Conservation (phyloP, 2,888 invertebrate genomes). For the Agrochola lychnidis region DNA sequence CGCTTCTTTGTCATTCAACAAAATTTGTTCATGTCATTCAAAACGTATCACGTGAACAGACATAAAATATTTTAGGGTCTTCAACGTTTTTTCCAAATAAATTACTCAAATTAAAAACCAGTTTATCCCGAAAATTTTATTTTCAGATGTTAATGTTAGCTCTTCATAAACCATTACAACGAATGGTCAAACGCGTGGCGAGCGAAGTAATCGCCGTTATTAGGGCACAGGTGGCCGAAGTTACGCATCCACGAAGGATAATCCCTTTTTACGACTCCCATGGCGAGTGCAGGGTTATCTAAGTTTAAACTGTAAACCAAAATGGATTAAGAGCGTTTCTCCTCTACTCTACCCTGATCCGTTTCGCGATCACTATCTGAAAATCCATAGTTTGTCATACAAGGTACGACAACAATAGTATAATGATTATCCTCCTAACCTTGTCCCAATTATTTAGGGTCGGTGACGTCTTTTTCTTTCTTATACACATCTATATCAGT, state of each 20-base stretch:
- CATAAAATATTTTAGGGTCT: not conserved
- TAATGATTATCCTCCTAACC: not conserved
- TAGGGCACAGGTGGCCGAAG: constrained; percentile 46
- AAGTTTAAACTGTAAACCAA: constrained; percentile 46
- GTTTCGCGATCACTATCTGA: not conserved
- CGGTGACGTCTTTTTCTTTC: not conserved
- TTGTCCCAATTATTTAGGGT: not conserved
- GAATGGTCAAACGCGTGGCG: constrained; percentile 16
- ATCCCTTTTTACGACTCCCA: constrained; percentile 58
- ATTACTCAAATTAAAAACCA: constrained; percentile 13
- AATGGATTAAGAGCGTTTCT: constrained; percentile 16
- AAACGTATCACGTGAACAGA: not conserved
- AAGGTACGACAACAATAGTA: not conserved
- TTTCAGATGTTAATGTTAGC: constrained; percentile 10
- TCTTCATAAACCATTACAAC: constrained; percentile 41
- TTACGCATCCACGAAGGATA: constrained; percentile 38
- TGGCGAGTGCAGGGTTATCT: constrained; percentile 27
- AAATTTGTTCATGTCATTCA: not conserved
- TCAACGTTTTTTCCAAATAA: not conserved
- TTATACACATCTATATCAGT: not conserved
- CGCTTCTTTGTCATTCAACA: not conserved
- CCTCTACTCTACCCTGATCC: not conserved
- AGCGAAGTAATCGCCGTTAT: constrained; percentile 50
- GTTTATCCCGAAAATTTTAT: constrained; percentile 9
- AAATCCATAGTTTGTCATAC: not conserved